Conservation (phyloP, 2,113 vertebrate species). For the Cyanoramphus novaezelandiae region DNA sequence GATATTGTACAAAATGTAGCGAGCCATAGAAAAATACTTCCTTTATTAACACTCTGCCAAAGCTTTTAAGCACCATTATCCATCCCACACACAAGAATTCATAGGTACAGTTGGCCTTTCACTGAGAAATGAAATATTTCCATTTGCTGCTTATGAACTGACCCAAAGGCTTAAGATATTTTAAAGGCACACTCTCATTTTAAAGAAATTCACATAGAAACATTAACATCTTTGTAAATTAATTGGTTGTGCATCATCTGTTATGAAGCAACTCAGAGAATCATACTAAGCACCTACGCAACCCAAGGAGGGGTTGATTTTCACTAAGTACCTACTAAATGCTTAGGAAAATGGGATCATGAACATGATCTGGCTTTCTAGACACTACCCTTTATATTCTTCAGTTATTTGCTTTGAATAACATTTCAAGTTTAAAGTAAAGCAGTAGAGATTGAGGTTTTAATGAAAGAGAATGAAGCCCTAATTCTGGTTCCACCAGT, state of each 20-base stretch:
- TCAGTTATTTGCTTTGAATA: background rate
- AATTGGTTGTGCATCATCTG: background rate
- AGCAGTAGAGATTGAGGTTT: background rate
- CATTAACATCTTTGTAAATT: background rate
- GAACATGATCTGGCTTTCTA: background rate
- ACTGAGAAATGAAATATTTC: constrained; percentile 13
- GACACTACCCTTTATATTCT: background rate
- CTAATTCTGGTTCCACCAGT: background rate
- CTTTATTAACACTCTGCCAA: background rate
- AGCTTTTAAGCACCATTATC: constrained; percentile 6
- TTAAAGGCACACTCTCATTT: background rate
- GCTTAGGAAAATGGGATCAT: background rate
- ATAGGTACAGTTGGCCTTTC: background rate
- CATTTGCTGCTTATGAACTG: background rate
- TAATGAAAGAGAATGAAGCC: background rate
- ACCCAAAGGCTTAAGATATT: background rate
- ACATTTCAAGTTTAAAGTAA: background rate
- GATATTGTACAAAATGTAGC: background rate
- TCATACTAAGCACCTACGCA: background rate
- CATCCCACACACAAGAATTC: background rate
- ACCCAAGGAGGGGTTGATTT: background rate
- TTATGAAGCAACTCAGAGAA: background rate
- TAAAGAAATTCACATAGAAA: background rate
- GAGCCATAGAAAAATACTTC: background rate
- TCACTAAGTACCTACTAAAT: background rate